phyloP scores from a whole-genome alignment of 2,888 invertebrate genomes.

The Thera obeliscata region DNA sequence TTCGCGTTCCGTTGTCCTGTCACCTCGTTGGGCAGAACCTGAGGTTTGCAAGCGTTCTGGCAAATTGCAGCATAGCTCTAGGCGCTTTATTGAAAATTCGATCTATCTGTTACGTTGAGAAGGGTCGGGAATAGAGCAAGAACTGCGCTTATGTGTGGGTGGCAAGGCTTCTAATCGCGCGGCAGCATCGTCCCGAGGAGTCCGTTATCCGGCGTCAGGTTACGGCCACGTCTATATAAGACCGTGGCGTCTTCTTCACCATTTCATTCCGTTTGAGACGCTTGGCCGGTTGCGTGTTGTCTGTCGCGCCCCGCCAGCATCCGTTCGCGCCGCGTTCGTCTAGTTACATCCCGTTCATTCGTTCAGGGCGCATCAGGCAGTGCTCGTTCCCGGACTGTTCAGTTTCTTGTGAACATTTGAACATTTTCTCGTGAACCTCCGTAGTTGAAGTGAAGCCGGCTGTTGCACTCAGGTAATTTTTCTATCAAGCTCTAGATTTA shows the following conservation, averaged over 20 bases:
- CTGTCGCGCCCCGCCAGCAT: constrained; percentile 52
- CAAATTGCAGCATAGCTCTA: constrained; percentile 78
- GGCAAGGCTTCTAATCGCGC: constrained; percentile 62
- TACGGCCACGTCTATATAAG: constrained; percentile 84
- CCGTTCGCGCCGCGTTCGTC: constrained; percentile 60
- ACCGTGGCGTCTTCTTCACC: constrained; percentile 82
- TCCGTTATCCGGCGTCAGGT: constrained; percentile 84
- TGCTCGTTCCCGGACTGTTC: constrained; percentile 73
- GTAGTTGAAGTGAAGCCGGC: constrained; percentile 59
- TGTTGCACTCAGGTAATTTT: constrained; percentile 55
- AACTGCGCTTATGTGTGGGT: constrained; percentile 58
- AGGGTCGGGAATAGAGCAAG: constrained; percentile 54
- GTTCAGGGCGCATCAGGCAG: constrained; percentile 65
- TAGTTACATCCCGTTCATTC: constrained; percentile 56
- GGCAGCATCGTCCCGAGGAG: constrained; percentile 60
- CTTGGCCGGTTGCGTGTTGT: constrained; percentile 66
- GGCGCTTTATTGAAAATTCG: constrained; percentile 82
- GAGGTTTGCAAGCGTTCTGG: constrained; percentile 63
- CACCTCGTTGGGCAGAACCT: constrained; percentile 53
- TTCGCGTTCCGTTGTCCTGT: constrained; percentile 72
- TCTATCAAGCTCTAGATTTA: constrained; percentile 20
- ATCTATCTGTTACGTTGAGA: constrained; percentile 75
- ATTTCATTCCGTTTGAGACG: constrained; percentile 83
- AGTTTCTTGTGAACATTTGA: constrained; percentile 74
- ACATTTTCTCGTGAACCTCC: constrained; percentile 63